phyloP scores from a whole-genome alignment of 2,888 invertebrate species.

The Himalopsyche anomala region DNA sequence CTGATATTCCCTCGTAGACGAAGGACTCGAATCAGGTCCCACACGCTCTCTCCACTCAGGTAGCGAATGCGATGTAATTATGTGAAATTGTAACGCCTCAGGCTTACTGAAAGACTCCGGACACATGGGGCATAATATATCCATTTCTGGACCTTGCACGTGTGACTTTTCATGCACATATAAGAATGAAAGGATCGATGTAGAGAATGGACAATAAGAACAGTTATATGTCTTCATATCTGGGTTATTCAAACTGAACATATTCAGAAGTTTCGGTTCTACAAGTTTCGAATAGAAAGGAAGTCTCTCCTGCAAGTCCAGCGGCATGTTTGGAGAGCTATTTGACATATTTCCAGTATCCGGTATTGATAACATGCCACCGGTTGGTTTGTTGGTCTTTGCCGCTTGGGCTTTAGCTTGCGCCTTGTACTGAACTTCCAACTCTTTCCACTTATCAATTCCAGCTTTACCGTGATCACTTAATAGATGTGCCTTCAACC shows the following conservation, averaged over 20 bases:
- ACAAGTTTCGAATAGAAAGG: conserved; percentile 64
- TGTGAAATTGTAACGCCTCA: conserved; percentile 79
- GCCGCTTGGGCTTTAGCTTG: conserved; percentile 66
- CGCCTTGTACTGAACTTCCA: conserved; percentile 68
- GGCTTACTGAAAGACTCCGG: conserved; percentile 77
- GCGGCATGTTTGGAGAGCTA: conserved; percentile 72
- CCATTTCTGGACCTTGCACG: conserved; percentile 71
- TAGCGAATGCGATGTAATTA: conserved; percentile 77
- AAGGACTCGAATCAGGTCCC: conserved; percentile 59
- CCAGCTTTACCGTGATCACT: conserved; percentile 87
- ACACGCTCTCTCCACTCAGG: conserved; percentile 66
- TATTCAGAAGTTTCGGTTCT: conserved; percentile 65
- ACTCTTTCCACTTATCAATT: conserved; percentile 70
- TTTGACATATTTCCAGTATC: conserved; percentile 70
- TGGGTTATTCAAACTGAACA: conserved; percentile 67
- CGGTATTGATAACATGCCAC: conserved; percentile 67
- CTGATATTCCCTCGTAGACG: conserved; percentile 64
- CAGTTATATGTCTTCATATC: conserved; percentile 88
- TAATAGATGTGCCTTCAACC: conserved; percentile 90
- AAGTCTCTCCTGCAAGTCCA: conserved; percentile 76
- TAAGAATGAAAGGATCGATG: conserved; percentile 91
- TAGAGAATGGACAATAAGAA: conserved; percentile 92
- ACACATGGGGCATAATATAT: conserved; percentile 79
- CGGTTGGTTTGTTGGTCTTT: conserved; percentile 71
- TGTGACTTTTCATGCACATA: conserved; percentile 95